Percentiles rank a stretch among this genome's conserved stretches.
Evolutionary conservation across 2,797 vertebrate species (phyloP).

Genomic region (Scarus forsteni): DNA sequence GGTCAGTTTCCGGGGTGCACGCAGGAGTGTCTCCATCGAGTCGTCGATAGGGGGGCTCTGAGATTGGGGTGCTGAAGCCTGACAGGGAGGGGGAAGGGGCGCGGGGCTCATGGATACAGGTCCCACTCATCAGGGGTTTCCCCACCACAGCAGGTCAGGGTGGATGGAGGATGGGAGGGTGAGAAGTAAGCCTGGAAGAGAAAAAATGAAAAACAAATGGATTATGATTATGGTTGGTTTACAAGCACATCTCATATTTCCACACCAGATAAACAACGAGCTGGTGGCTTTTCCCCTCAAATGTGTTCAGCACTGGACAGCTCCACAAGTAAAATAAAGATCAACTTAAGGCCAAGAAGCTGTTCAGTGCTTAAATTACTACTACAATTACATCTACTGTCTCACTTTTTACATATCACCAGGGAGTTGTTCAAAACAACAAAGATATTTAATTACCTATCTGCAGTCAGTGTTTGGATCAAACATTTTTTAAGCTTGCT

Average conservation of each 20-base stretch:
- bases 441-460: not conserved
- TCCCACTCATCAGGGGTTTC: constrained; percentile 86
- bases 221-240: constrained; percentile 11
- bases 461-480: not conserved
- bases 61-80: constrained; percentile 90
- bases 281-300: too few species aligned
- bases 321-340: constrained; percentile 17
- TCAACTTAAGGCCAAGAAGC: constrained; percentile 37
- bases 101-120: constrained; percentile 94
- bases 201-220: constrained; percentile 23
- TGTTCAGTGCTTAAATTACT: constrained; percentile 59
- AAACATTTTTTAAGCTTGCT: not conserved
- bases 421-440: not conserved
- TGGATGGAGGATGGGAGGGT: constrained; percentile 64
- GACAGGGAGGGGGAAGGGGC: constrained; percentile 94
- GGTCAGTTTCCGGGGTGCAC: constrained; percentile 92
- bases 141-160: constrained; percentile 77
- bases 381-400: not conserved
- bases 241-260: not conserved
- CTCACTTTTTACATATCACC: not conserved
- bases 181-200: constrained; percentile 62
- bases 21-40: constrained; percentile 91
- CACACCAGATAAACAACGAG: not conserved
- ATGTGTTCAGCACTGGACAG: constrained; percentile 47
- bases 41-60: constrained; percentile 89